Base-by-base conservation (phyloP, 2,797 vertebrate species). In the Gallinago nigripennis region DNA sequence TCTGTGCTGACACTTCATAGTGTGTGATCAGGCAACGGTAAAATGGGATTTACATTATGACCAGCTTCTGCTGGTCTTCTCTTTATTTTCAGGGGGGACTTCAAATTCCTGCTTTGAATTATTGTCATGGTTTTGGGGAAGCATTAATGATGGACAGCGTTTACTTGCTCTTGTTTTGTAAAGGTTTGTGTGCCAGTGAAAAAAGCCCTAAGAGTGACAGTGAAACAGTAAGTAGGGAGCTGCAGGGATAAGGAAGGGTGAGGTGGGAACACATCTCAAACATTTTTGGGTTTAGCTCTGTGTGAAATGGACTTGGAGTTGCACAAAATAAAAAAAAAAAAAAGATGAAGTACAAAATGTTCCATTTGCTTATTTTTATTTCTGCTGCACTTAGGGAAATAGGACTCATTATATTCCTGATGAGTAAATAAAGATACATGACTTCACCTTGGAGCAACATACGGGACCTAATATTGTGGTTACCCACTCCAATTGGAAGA, bases 141-240 rank as follows among this genome's bases (percentile, higher is more conserved):
- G 21, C 6, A 17, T 58, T 9, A 0, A 0, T 41, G 51, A 41
- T 57, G 46, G 43, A 39, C 57, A 53, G 20, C 6, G 12, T 54
- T 39, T 19, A 54, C 25, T 53, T 19, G 18, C 39, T 48, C 16
- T 50, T 58, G 33, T 20, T 85, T 27, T 41, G 25, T 30, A 17
- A 5, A 23, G 11, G 17, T 10, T 82, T 43, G 28, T 27, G 7
- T 46, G 65, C 48, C 45, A 15, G 54, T 72, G 5, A 51, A 46
- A 88, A 64, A 23, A 14, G 15, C 11, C 12, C 0, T 1, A 16
- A 63, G 54, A 43, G 20, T n/a, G 27, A 35, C 25, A 14, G 7
- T 8, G 54, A 45, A 24, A 41, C 3, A 4, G 30, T 12, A 35
- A 64, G 37, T 27, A 31, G 24, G 51, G 12, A 68, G 28, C 37